phyloP scores from a whole-genome alignment of 2,113 vertebrate genomes.

The Acinonyx jubatus region DNA sequence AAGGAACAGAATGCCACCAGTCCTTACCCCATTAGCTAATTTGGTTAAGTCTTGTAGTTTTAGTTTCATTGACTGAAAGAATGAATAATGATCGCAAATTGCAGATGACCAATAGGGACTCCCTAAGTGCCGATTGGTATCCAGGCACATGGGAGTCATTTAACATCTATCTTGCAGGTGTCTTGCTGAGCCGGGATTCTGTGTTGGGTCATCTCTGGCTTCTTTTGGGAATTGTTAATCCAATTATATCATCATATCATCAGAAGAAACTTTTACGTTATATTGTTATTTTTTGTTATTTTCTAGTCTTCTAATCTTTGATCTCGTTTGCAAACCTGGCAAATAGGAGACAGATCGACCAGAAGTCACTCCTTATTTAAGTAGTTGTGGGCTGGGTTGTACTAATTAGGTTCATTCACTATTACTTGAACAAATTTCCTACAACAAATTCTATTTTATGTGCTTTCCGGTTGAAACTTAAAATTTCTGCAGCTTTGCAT shows the following conservation, averaged over 20 bases:
- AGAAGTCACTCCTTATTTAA: not conserved
- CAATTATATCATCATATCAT: not conserved
- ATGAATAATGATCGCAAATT: not conserved
- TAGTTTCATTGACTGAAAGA: not conserved
- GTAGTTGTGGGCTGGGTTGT: not conserved
- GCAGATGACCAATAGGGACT: not conserved
- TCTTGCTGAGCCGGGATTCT: not conserved
- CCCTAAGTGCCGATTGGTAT: not conserved
- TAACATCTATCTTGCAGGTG: not conserved
- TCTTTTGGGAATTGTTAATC: not conserved
- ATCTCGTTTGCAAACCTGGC: not conserved
- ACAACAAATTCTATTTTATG: not conserved
- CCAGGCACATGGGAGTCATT: not conserved
- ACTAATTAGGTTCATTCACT: not conserved
- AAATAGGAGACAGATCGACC: not conserved
- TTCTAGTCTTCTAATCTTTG: constrained; percentile 5
- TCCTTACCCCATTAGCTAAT: not conserved
- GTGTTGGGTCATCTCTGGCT: not conserved
- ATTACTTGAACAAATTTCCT: not conserved
- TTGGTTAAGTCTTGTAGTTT: not conserved
- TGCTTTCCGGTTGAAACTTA: not conserved
- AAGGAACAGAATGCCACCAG: not conserved
- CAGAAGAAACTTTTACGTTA: not conserved
- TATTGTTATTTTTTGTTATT: not conserved
- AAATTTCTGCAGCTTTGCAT: not conserved